Base-by-base conservation (phyloP, 2,797 vertebrate species). In the Anguilla marmorata region DNA sequence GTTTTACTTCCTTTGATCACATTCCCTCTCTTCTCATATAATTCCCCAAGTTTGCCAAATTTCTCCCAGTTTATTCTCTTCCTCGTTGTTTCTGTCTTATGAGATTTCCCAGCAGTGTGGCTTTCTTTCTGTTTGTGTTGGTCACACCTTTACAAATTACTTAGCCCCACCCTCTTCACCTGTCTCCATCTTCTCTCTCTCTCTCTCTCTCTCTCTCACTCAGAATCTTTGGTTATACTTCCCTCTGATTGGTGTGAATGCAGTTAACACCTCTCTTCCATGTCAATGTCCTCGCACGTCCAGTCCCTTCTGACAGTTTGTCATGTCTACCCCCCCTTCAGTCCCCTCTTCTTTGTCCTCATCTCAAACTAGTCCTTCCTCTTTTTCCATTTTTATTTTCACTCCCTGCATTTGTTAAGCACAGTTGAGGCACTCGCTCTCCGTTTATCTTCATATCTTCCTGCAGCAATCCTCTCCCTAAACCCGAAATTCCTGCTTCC, bases 101-200 rank as follows among this genome's bases (percentile, higher is more conserved):
- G 87, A 86, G 87, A 74, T 54, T 87, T 88, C 86, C 37, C 88
- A 82, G 93, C 94, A 94, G 37, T 30, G 92, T 92, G 93, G 58
- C 94, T 93, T 89, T 80, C 92, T 91, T 84, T 37, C 90, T 93
- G 92, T 95, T 94, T 94, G 92, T 90, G 90, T 88, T 86, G 60
- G 89, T 92, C 90, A 91, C 92, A 90, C 93, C 92, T 92, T 89
- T 91, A 86, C 41, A 83, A 74, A 88, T 88, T 88, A 90, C 88
- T 91, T 90, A 88, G 93, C 94, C 93, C 95, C 95, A 89, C 95
- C 95, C 93, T 93, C 89, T 63, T 91, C 88, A 91, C 90, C 91
- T 91, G 74, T 45, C 74, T 83, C 24, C 85, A 76, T 37, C 85
- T 85, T 84, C 85, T 45, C 30, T 76, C 80, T 48, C 4, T 45